Conservation (phyloP, 2,797 vertebrate genomes). For the Lerista edwardsae region DNA sequence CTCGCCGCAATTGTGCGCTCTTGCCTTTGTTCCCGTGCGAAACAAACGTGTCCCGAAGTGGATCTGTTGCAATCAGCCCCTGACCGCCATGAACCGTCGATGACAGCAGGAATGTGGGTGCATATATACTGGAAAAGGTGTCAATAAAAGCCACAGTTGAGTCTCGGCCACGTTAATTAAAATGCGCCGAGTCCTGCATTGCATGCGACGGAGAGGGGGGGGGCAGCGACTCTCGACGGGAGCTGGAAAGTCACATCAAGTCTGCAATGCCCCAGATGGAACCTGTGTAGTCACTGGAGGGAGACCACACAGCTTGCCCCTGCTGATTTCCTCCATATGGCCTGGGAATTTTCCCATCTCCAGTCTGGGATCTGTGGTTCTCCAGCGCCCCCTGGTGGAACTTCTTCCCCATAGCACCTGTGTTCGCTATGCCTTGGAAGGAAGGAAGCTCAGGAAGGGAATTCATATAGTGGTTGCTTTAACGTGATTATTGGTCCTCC, state of each 20-base stretch:
- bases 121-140: neutral
- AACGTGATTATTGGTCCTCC: neutral
- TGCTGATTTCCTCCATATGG: too few relatives aligned
- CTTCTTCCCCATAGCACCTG: conserved; percentile 24
- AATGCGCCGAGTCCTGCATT: conserved; percentile 55
- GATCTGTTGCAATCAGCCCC: conserved; percentile 48
- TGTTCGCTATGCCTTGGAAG: conserved; percentile 21
- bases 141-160: conserved; percentile 52
- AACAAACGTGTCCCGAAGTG: conserved; percentile 64
- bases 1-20: conserved; percentile 18
- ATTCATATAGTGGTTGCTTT: conserved; percentile 29
- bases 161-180: conserved; percentile 63
- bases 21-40: neutral
- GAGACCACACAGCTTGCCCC: conserved; percentile 52
- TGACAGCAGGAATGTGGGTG: conserved; percentile 45
- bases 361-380: conserved; percentile 40
- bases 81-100: conserved; percentile 39
- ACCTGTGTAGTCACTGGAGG: neutral
- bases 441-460: conserved; percentile 24
- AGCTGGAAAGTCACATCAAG: conserved; percentile 67
- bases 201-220: conserved; percentile 61
- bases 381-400: conserved; percentile 1
- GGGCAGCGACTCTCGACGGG: conserved; percentile 64
- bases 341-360: conserved; percentile 55
- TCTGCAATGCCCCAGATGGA: conserved; percentile 66